phyloP scores from a whole-genome alignment of 2,888 invertebrate species.

The Leptinotarsa peninsularis region DNA sequence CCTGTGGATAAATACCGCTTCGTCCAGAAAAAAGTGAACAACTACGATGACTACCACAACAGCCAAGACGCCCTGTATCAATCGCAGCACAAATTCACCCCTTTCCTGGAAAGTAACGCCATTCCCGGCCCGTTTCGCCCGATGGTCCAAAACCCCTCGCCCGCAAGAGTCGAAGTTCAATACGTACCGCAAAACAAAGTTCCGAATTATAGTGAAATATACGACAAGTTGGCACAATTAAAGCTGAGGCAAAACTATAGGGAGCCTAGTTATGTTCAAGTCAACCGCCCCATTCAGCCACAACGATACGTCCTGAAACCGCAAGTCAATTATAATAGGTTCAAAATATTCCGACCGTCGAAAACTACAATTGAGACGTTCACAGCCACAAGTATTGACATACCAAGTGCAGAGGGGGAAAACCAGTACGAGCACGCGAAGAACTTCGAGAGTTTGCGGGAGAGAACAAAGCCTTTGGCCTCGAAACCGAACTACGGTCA shows the following conservation, averaged over 20 bases:
- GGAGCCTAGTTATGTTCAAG: constrained; percentile 38
- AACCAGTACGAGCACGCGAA: constrained; percentile 26
- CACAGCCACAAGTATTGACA: constrained; percentile 62
- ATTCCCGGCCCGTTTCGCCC: constrained; percentile 70
- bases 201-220: constrained; percentile 62
- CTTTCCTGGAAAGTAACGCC: constrained; percentile 70
- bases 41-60: constrained; percentile 25
- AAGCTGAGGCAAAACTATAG: constrained; percentile 57
- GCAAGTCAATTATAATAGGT: constrained; percentile 37
- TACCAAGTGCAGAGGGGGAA: constrained; percentile 46
- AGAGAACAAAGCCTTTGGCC: constrained; percentile 40
- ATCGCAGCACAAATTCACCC: constrained; percentile 63
- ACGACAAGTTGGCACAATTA: constrained; percentile 63
- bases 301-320: constrained; percentile 38
- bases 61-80: constrained; percentile 41
- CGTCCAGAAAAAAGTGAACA: constrained; percentile 50
- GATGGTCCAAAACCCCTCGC: constrained; percentile 54
- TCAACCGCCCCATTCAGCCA: constrained; percentile 39
- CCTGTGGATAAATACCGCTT: constrained; percentile 57
- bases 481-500: constrained; percentile 30
- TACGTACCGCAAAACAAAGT: constrained; percentile 46
- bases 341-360: constrained; percentile 45
- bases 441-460: constrained; percentile 11
- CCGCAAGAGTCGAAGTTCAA: constrained; percentile 43
- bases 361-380: constrained; percentile 62